A percentile compares a stretch with the other conserved stretches of the same genome.
These are phyloP conservation scores for Romanomermis culicivorax DNA, from an alignment of 2,888 invertebrate species.

Conservation along the genomic window DNA sequence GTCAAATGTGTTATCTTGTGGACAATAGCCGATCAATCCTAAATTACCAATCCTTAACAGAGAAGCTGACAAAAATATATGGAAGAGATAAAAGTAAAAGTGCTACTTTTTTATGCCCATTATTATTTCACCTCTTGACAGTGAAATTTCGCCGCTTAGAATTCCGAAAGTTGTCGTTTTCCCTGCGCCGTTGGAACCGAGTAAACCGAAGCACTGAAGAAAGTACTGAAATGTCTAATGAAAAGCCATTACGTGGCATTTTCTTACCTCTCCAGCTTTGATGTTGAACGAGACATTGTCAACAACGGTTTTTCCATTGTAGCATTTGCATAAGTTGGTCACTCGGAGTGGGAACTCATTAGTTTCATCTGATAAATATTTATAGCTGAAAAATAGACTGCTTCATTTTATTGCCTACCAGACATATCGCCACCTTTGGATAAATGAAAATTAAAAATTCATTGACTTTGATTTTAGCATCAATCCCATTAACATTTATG, in stretches of 20 bases:
- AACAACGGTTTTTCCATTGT: constrained; percentile 27
- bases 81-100: too few relatives aligned
- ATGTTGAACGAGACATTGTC: constrained; percentile 31
- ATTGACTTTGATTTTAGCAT: too few relatives aligned
- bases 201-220: constrained; percentile 31
- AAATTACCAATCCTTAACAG: background rate
- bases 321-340: too few relatives aligned
- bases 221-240: background rate
- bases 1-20: constrained; percentile 33
- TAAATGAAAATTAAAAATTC: too few relatives aligned
- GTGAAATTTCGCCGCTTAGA: constrained; percentile 28
- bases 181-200: constrained; percentile 35
- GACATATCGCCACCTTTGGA: too few relatives aligned
- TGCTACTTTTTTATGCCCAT: too few relatives aligned
- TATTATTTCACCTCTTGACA: background rate
- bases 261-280: constrained; percentile 29
- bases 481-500: too few relatives aligned
- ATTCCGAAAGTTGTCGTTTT: constrained; percentile 33
- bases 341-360: too few relatives aligned
- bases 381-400: too few relatives aligned
- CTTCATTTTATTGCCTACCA: too few relatives aligned
- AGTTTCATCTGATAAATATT: too few relatives aligned
- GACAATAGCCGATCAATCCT: constrained; percentile 35
- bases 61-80: too few relatives aligned
- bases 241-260: background rate